Percentiles rank a stretch among this genome's conserved stretches.
phyloP scores from a whole-genome alignment of 1,140 invertebrate genomes.

The Drosophila insularis region DNA sequence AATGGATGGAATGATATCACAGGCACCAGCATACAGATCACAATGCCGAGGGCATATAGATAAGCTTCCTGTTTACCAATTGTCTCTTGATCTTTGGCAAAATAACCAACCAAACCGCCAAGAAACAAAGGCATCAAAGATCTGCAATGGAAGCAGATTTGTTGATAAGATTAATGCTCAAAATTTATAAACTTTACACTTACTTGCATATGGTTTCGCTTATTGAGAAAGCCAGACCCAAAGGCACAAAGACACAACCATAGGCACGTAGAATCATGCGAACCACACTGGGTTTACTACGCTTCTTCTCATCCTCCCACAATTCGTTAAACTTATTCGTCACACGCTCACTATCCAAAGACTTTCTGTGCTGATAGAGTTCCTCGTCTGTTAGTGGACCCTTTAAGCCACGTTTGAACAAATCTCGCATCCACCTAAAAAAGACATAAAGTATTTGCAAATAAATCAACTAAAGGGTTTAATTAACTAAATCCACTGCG shows the following conservation, averaged over 20 bases:
- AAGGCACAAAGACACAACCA: conserved; percentile 83
- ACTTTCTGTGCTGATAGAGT: conserved; percentile 82
- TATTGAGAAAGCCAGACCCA: conserved; percentile 83
- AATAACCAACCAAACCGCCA: conserved; percentile 87
- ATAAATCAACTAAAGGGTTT: background rate
- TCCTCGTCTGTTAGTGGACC: conserved; percentile 83
- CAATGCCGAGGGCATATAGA: conserved; percentile 87
- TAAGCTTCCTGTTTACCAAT: conserved; percentile 85
- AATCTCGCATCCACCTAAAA: conserved; percentile 82
- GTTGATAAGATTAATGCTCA: background rate
- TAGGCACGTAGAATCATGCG: conserved; percentile 84
- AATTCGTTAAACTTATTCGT: conserved; percentile 69
- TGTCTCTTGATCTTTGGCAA: conserved; percentile 83
- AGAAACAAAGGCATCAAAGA: conserved; percentile 88
- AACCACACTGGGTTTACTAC: conserved; percentile 83
- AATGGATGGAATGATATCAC: conserved; percentile 91
- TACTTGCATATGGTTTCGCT: conserved; percentile 84
- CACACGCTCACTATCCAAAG: conserved; percentile 68
- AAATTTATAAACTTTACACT: conserved; percentile 18
- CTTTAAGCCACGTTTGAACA: conserved; percentile 82
- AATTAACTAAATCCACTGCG: too few relatives aligned
- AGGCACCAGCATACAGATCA: conserved; percentile 85
- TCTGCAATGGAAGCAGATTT: conserved; percentile 83
- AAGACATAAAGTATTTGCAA: background rate
- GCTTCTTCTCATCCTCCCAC: conserved; percentile 72